Percentiles rank a stretch among this genome's conserved stretches.
These are phyloP conservation scores for Chunga burmeisteri DNA, from an alignment of 2,113 vertebrate genomes.

Conservation along the genomic window DNA sequence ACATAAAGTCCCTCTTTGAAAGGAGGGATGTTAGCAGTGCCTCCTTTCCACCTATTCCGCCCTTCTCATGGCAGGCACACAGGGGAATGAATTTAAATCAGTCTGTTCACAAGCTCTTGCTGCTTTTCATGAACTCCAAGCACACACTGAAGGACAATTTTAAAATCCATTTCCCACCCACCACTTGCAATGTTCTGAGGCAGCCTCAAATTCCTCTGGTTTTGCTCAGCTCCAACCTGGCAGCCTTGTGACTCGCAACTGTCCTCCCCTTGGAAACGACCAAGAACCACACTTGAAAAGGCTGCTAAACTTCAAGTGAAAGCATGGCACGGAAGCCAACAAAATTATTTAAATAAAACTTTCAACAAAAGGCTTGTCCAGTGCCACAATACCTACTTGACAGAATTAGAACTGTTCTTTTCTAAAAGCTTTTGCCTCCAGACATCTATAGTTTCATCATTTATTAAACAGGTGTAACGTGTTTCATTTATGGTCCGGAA, in stretches of 20 bases:
- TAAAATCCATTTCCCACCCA: slow-evolving; percentile 15
- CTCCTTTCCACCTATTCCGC: background rate
- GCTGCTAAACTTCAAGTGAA: slow-evolving; percentile 23
- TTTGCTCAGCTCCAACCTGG: slow-evolving; percentile 17
- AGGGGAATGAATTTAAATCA: background rate
- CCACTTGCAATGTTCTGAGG: background rate
- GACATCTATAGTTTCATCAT: slow-evolving; percentile 86
- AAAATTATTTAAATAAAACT: background rate
- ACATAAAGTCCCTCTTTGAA: background rate
- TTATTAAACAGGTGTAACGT: slow-evolving; percentile 88
- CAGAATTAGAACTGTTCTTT: slow-evolving; percentile 84
- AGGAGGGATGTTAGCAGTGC: background rate
- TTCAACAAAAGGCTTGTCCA: slow-evolving; percentile 40
- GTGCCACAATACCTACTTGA: slow-evolving; percentile 83
- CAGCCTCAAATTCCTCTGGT: background rate
- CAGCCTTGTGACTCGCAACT: background rate
- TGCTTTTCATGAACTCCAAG: background rate
- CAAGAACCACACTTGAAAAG: slow-evolving; percentile 37
- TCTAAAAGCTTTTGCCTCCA: slow-evolving; percentile 92
- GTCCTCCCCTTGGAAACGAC: background rate
- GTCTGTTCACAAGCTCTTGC: background rate
- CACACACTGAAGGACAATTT: background rate
- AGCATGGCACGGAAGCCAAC: slow-evolving; percentile 36
- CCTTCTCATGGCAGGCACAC: background rate
- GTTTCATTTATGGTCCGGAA: slow-evolving; percentile 87